Percentiles rank a stretch among this genome's conserved stretches.
phyloP scores from a whole-genome alignment of 2,113 vertebrate species.

The Cairina moschata region DNA sequence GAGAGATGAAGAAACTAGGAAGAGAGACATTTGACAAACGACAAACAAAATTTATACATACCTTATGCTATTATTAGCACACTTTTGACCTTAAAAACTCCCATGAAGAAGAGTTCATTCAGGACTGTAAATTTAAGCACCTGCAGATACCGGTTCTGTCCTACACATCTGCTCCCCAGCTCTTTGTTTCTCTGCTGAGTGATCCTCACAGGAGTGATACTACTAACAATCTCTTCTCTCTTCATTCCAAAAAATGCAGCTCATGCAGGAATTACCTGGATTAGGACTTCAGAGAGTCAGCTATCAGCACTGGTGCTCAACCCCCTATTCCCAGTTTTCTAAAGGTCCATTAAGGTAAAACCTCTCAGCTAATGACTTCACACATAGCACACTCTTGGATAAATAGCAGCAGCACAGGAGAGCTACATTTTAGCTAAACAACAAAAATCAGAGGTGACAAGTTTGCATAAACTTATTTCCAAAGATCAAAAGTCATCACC shows the following conservation, averaged over 20 bases:
- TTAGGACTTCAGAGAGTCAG: neutral
- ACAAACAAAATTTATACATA: neutral
- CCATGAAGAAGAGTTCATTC: neutral
- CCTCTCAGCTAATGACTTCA: neutral
- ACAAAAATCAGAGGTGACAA: neutral
- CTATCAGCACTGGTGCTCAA: neutral
- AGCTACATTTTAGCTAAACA: neutral
- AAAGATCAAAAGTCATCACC: neutral
- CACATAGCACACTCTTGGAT: neutral
- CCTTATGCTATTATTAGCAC: constrained; percentile 6
- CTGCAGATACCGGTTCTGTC: neutral
- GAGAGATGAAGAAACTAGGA: constrained; percentile 1
- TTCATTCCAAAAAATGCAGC: neutral
- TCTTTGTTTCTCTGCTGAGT: neutral
- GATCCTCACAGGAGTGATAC: neutral
- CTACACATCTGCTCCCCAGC: neutral
- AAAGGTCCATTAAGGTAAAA: neutral
- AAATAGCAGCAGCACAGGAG: neutral
- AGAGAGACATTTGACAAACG: constrained; percentile 16
- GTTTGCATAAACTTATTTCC: neutral
- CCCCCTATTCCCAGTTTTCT: neutral
- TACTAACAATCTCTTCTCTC: neutral
- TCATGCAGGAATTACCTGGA: neutral
- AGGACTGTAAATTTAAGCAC: neutral
- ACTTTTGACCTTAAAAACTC: neutral